Evolutionary conservation across 2,113 vertebrate species (phyloP).

Genomic region (Ceratotherium simum): DNA sequence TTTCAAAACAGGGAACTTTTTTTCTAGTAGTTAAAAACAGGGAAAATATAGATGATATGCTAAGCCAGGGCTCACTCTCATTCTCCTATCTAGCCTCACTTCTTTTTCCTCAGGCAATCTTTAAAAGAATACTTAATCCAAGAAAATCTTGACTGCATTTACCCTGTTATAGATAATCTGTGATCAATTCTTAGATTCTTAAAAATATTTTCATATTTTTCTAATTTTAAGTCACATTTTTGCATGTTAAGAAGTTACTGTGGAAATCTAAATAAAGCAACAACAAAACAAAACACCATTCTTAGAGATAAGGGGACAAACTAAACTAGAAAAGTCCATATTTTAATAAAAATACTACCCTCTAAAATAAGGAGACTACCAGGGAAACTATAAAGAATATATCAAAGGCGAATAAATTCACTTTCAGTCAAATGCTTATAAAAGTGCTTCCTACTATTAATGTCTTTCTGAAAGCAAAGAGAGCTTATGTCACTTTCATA

Average conservation of each 20-base stretch:
- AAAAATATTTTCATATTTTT: constrained; percentile 25
- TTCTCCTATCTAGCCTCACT: not conserved
- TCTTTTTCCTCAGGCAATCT: not conserved
- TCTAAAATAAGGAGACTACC: not conserved
- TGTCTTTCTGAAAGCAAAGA: constrained; percentile 31
- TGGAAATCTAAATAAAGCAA: constrained; percentile 46
- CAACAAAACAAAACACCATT: not conserved
- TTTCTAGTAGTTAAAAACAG: constrained; percentile 1
- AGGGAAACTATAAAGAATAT: constrained; percentile 16
- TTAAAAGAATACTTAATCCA: constrained; percentile 35
- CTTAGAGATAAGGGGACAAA: not conserved
- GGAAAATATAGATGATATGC: not conserved
- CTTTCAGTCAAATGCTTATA: constrained; percentile 34
- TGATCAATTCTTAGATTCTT: constrained; percentile 35
- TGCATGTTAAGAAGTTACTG: not conserved
- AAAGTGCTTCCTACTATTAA: constrained; percentile 48
- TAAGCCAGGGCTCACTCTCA: not conserved
- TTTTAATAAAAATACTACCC: constrained; percentile 52
- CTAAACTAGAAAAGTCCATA: not conserved
- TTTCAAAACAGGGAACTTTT: not conserved
- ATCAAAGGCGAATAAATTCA: constrained; percentile 50
- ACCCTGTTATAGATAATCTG: constrained; percentile 27
- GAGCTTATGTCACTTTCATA: constrained; percentile 28
- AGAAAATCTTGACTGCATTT: not conserved
- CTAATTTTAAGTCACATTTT: constrained; percentile 30